Conservation (phyloP, 2,113 vertebrate species). For the Pseudonaja textilis region DNA sequence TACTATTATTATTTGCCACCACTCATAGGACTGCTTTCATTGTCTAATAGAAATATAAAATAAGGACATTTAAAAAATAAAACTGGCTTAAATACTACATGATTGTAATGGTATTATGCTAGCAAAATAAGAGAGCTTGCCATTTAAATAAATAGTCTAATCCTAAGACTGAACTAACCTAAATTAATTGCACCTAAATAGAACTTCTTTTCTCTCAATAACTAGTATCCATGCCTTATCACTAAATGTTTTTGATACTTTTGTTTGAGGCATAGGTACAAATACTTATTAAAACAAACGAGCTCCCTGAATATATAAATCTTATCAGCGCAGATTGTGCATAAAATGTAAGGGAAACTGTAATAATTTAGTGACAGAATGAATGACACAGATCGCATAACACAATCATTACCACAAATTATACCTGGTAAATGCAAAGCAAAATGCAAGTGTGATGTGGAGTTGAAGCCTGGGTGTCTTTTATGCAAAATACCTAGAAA, state of each 20-base stretch:
- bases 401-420: background rate
- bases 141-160: background rate
- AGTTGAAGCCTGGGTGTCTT: background rate
- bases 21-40: conserved; percentile 57
- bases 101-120: conserved; percentile 18
- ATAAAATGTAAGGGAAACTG: background rate
- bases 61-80: conserved; percentile 41
- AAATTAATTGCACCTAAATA: background rate
- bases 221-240: background rate
- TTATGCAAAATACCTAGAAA: background rate
- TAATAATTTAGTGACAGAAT: background rate
- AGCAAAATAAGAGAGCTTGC: conserved; percentile 13
- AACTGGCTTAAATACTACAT: conserved; percentile 35
- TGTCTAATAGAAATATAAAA: conserved; percentile 55
- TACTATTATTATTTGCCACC: conserved; percentile 29
- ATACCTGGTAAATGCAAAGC: background rate
- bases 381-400: background rate
- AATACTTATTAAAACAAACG: background rate
- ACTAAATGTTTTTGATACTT: background rate
- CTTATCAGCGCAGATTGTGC: background rate
- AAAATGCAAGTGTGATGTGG: background rate
- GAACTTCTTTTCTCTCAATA: background rate
- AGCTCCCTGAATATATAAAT: background rate
- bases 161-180: background rate
- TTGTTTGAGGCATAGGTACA: background rate